Evolutionary conservation across 1,140 invertebrate species (phyloP), one percentile per base, ranked within the genome.

Genomic region (Drosophila grimshawi): DNA sequence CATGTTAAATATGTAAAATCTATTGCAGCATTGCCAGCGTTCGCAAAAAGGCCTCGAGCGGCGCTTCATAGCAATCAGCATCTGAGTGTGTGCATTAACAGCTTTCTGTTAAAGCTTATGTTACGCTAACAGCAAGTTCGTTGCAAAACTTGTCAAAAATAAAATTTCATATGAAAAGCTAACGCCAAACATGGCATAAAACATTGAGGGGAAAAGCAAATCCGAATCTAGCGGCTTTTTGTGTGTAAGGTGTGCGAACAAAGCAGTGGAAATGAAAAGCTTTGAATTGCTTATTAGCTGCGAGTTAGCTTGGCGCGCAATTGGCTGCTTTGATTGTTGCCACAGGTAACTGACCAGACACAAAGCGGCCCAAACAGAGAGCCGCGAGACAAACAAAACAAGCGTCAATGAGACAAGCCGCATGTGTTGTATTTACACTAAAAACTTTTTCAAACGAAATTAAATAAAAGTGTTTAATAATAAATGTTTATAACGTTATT

Each of bases 321-420:
- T 88, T 80, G 61, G 43, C 63, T 63, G 64, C 53, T 59, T 69
- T 73, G 83, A 81, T 82, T 91, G 90, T 91, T 82, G 81, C 69
- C 85, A 80, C 83, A 89, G 90, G 90, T 92, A 92, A 92, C 90
- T 91, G 90, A 90, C 90, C 90, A 92, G 90, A 60, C 60, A 85
- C 66, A 79, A 88, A 88, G 81, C 82, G 72, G 49, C 86, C 90
- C 60, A 91, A 92, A 91, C 90, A 91, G 90, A 91, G 90, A 91
- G 80, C 52, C 66, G 48, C 11, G 35, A 46, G 33, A 57, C 30
- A 74, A 86, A 80, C 68, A 78, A 19, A 75, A 57, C 76, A 41
- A 68, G 27, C 53, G 51, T 59, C 60, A 75, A 52, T 61, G 35
- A 11, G 52, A 5, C 43, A 55, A 35, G 30, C 56, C n/a, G 56